Conservation (phyloP, 2,113 vertebrate species). For the Scomber colias region DNA sequence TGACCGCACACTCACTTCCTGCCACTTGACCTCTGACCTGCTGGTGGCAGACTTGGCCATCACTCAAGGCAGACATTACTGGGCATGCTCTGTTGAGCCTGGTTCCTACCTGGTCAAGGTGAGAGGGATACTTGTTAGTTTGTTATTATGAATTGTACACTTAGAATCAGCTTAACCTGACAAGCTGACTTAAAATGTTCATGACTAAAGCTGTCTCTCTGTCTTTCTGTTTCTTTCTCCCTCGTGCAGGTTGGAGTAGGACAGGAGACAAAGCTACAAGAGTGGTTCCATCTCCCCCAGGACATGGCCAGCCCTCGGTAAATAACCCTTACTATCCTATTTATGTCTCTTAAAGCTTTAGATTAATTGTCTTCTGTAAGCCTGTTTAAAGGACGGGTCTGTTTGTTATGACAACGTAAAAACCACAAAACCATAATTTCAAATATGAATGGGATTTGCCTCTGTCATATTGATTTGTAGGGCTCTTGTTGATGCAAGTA, state of each 20-base stretch:
- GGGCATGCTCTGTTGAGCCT: slow-evolving; percentile 96
- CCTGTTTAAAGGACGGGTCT: neutral
- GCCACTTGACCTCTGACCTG: slow-evolving; percentile 94
- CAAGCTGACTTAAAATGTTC: neutral
- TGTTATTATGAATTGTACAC: neutral
- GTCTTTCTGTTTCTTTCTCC: slow-evolving; percentile 1
- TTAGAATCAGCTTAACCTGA: neutral
- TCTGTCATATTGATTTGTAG: neutral
- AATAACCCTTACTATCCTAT: slow-evolving; percentile 34
- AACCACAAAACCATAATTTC: neutral
- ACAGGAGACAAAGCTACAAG: slow-evolving; percentile 93
- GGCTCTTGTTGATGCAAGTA: neutral
- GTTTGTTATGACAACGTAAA: neutral
- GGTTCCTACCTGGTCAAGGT: slow-evolving; percentile 96
- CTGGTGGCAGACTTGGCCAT: slow-evolving; percentile 90
- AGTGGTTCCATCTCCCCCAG: slow-evolving; percentile 96
- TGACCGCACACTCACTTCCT: slow-evolving; percentile 93
- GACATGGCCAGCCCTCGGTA: slow-evolving; percentile 97
- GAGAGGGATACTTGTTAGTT: neutral
- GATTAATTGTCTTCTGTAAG: neutral
- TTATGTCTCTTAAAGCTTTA: neutral
- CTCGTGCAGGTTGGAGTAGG: slow-evolving; percentile 90
- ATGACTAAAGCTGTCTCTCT: slow-evolving; percentile 21
- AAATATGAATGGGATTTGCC: neutral
- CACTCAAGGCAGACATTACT: slow-evolving; percentile 95